A percentile compares a stretch with the other conserved stretches of the same genome.
phyloP scores from a whole-genome alignment of 2,888 invertebrate genomes.

The Octonoba sinensis region DNA sequence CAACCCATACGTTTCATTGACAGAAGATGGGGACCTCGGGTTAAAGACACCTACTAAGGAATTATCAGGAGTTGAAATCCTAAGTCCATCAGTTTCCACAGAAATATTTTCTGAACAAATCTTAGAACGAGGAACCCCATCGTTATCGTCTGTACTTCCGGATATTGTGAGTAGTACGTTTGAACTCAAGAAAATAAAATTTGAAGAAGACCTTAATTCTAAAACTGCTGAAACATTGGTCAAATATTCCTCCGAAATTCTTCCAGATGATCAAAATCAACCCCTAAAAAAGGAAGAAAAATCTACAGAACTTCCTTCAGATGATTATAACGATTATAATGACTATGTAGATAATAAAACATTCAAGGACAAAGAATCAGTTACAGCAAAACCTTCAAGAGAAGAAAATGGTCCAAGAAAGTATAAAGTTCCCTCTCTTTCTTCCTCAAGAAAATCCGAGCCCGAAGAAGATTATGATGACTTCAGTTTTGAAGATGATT shows the following conservation, averaged over 20 bases:
- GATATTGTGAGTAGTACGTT: neutral
- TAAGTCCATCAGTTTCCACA: slow-evolving; percentile 22
- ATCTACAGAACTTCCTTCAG: slow-evolving; percentile 17
- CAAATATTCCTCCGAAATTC: neutral
- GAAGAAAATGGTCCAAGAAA: slow-evolving; percentile 27
- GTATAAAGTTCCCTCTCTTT: slow-evolving; percentile 36
- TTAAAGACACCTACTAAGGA: slow-evolving; percentile 23
- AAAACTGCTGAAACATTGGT: neutral
- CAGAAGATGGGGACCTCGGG: slow-evolving; percentile 39
- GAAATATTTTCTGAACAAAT: slow-evolving; percentile 17
- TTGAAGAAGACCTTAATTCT: neutral
- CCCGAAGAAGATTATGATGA: slow-evolving; percentile 59
- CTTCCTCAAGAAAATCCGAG: slow-evolving; percentile 55
- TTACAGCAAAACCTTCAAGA: slow-evolving; percentile 25
- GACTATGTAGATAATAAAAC: slow-evolving; percentile 58
- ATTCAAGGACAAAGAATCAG: slow-evolving; percentile 48
- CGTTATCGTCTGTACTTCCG: neutral
- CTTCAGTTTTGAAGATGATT: slow-evolving; percentile 62
- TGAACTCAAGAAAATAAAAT: neutral
- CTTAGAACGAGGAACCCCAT: neutral
- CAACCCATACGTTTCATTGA: slow-evolving; percentile 34
- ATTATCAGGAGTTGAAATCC: neutral
- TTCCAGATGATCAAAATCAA: neutral
- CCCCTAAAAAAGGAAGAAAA: slow-evolving; percentile 27
- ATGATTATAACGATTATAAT: slow-evolving; percentile 62